A percentile compares a stretch with the other conserved stretches of the same genome.
Evolutionary conservation across 2,113 vertebrate genomes (phyloP).

Genomic region (Cricetomys ansorgei): DNA sequence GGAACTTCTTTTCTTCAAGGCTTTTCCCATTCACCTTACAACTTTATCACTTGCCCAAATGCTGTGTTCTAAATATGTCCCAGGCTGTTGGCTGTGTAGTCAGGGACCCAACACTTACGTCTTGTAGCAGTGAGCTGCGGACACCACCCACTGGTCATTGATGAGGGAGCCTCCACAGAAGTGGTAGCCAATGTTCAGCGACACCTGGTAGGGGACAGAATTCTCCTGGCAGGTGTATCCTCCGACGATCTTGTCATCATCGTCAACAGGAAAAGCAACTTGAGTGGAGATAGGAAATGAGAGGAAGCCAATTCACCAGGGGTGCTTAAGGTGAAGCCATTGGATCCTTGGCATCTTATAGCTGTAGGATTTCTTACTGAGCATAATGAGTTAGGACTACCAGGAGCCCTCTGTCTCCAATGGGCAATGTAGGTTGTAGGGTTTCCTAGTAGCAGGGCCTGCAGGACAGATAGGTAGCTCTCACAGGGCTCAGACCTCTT

Average conservation of each 20-base stretch:
- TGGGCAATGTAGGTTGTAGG: neutral
- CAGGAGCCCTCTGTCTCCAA: fast-evolving
- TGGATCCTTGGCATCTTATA: neutral
- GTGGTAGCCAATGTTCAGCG: conserved; percentile 89
- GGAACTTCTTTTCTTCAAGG: neutral
- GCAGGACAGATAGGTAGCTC: neutral
- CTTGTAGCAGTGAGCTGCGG: conserved; percentile 92
- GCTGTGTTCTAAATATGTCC: neutral
- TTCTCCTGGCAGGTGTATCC: conserved; percentile 89
- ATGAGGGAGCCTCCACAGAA: conserved; percentile 87
- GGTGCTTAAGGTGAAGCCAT: fast-evolving
- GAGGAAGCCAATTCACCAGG: neutral
- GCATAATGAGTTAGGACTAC: fast-evolving
- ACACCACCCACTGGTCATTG: conserved; percentile 88
- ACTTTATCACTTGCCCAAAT: fast-evolving
- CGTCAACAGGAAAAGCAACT: conserved; percentile 76
- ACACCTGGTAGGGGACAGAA: conserved; percentile 63
- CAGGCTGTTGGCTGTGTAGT: fast-evolving
- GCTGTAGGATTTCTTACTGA: neutral
- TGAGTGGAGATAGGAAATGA: neutral
- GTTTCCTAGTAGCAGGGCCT: fast-evolving
- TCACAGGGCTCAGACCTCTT: neutral
- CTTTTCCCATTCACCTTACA: fast-evolving
- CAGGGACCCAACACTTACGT: conserved; percentile 82
- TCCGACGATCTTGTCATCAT: conserved; percentile 90